Base-by-base conservation (phyloP, 2,797 vertebrate species). In the Urosaurus nigricauda region DNA sequence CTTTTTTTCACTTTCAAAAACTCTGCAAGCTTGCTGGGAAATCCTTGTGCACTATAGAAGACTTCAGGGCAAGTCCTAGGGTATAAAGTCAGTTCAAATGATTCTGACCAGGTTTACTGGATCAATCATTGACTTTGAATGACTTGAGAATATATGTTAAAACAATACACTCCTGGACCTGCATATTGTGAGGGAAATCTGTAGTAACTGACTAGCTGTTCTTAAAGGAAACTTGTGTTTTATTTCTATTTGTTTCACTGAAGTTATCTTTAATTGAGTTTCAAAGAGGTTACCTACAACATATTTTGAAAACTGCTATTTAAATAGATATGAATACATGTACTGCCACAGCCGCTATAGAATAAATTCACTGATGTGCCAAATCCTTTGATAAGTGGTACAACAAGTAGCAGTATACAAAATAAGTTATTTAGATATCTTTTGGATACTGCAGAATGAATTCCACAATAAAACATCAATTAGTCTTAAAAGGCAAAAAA, bases 401-500 rank as follows among this genome's bases (percentile, higher is more conserved):
- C 75, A 56, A 2, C 71, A 87, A 93, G 2, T 79, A 83, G n/a
- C 60, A 56, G 0, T 35, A 58, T 77, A 16, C 71, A 58, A 11
- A 92, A 88, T 1, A 82, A 51, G 8, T 47, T 84, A 63, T 86
- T 14, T 68, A 56, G 4, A 24, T 68, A 0, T 84, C 12, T 78
- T 88, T 78, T 84, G 51, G 29, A 17, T 78, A 75, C 1, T 79
- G 88, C 35, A 85, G 24, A 0, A n/a, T 91, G 83, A 87, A 32
- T 0, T 11, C 4, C 32, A 78, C n/a, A 89, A 73, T 87, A 92
- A 1, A 79, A 3, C 71, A 79, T 79, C 91, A 53, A 40, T 88
- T 88, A 88, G 8, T 77, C 70, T 53, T 85, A 7, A 85, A 85
- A 7, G 75, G n/a, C 85, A 35, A 90, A 94, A 75, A 74, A 19